Evolutionary conservation across 2,113 vertebrate genomes (phyloP).

Genomic region (Cyrtonyx montezumae): DNA sequence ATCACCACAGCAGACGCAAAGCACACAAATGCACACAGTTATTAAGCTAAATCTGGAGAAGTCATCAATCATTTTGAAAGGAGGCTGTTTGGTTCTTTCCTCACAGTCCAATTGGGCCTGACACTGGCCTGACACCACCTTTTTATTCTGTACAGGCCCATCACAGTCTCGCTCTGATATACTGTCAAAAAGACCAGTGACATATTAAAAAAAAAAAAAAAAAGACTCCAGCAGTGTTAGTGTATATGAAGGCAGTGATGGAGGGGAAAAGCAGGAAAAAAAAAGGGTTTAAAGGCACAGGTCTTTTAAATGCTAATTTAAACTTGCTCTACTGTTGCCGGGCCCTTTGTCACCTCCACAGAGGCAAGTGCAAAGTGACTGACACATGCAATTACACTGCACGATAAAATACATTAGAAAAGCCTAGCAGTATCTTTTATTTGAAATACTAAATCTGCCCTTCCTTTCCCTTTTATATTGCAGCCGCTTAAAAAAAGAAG

Average conservation of each 20-base stretch:
- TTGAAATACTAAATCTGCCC: not conserved
- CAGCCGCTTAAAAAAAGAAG: too few relatives aligned
- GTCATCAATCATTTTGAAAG: slow-evolving; percentile 52
- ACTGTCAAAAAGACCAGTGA: not conserved
- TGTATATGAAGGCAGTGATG: not conserved
- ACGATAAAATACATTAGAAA: not conserved
- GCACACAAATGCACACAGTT: slow-evolving; percentile 26
- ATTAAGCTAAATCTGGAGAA: slow-evolving; percentile 35
- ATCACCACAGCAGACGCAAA: not conserved
- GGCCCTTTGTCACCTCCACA: not conserved
- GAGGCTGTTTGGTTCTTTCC: slow-evolving; percentile 7
- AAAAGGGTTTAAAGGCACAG: not conserved
- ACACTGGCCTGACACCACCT: slow-evolving; percentile 21
- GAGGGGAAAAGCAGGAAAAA: not conserved
- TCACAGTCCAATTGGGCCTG: slow-evolving; percentile 9
- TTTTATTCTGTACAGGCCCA: not conserved
- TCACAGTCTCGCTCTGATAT: not conserved
- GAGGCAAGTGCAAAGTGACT: not conserved
- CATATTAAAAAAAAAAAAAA: not conserved
- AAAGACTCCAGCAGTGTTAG: not conserved
- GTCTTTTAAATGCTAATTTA: not conserved
- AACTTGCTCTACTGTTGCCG: not conserved
- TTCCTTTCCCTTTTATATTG: not conserved
- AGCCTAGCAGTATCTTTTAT: not conserved
- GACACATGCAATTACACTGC: not conserved